phyloP scores from a whole-genome alignment of 2,888 invertebrate genomes.

The Epinotia brunnichana region DNA sequence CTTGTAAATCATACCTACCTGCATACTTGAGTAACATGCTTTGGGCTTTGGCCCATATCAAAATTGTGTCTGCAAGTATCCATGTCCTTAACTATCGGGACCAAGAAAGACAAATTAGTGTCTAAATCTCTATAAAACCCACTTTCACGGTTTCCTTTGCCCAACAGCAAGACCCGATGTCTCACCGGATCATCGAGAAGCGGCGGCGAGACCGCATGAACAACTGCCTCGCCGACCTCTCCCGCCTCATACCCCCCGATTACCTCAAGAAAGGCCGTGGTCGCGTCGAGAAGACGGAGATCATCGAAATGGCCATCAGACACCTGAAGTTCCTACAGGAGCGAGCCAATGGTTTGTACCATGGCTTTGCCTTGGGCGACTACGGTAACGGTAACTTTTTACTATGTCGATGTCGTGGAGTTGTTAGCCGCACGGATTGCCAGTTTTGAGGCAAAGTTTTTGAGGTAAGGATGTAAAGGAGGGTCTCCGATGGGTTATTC shows the following conservation, averaged over 20 bases:
- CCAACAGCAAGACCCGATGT: constrained; percentile 95
- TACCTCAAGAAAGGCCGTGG: constrained; percentile 97
- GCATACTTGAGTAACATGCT: too few relatives aligned
- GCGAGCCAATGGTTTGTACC: constrained; percentile 79
- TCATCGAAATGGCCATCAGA: constrained; percentile 98
- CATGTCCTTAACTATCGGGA: background rate
- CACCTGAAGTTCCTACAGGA: constrained; percentile 96
- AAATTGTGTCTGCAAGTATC: too few relatives aligned
- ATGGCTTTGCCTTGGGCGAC: constrained; percentile 47
- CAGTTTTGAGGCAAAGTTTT: constrained; percentile 34
- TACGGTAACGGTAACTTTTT: constrained; percentile 47
- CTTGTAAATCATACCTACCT: too few relatives aligned
- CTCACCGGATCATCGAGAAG: constrained; percentile 99
- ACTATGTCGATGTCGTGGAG: constrained; percentile 44
- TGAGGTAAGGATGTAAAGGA: constrained; percentile 26
- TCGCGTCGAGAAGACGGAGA: constrained; percentile 98
- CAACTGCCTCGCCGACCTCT: constrained; percentile 96
- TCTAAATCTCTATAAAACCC: background rate
- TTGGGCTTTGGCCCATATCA: too few relatives aligned
- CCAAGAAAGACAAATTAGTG: background rate
- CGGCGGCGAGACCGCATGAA: constrained; percentile 98
- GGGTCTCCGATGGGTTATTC: constrained; percentile 31
- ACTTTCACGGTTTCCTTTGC: constrained; percentile 42
- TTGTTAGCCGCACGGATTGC: constrained; percentile 47
- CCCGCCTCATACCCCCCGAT: constrained; percentile 95